phyloP scores from a whole-genome alignment of 2,113 vertebrate genomes.

The Phrynosoma blainvillii region DNA sequence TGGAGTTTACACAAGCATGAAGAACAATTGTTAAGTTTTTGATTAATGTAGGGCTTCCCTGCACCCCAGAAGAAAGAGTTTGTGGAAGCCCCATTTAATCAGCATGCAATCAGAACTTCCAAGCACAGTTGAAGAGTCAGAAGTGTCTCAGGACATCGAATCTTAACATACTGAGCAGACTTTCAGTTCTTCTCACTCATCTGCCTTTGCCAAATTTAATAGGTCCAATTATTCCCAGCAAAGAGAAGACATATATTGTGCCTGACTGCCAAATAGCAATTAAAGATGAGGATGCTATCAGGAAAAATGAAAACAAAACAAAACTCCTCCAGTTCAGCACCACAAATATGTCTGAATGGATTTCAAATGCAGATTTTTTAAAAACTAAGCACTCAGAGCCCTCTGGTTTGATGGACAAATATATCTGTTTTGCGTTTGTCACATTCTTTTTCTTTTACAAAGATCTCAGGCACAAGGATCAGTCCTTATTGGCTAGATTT shows the following conservation, averaged over 20 bases:
- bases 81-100: not conserved
- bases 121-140: not conserved
- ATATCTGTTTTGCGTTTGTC: not conserved
- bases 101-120: not conserved
- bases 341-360: not conserved
- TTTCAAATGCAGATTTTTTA: not conserved
- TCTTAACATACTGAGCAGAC: no score
- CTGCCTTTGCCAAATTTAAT: not conserved
- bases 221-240: not conserved
- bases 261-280: not conserved
- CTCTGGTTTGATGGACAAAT: no score
- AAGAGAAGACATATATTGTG: no score
- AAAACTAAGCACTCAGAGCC: not conserved
- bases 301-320: not conserved
- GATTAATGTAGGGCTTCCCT: not conserved
- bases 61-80: not conserved
- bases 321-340: not conserved
- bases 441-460: no score
- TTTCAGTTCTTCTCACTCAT: no score
- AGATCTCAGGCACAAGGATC: no score
- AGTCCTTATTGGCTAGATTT: no score
- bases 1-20: not conserved
- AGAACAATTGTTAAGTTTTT: not conserved
- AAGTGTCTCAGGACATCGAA: not conserved
- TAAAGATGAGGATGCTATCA: not conserved